phyloP scores from a whole-genome alignment of 2,113 vertebrate species.

The Xiphias gladius region DNA sequence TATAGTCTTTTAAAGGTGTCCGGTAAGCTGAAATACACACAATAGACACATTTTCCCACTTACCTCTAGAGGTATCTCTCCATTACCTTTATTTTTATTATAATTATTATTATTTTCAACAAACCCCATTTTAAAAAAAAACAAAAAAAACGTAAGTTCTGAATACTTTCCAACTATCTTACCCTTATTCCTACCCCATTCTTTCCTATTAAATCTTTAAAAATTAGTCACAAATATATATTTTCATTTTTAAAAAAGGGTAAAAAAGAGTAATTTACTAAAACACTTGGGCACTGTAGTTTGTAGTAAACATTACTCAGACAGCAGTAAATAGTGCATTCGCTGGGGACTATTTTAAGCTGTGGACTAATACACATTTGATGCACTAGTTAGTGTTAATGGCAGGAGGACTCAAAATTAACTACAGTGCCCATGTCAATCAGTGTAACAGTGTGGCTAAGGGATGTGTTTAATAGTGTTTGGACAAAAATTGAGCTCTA shows the following conservation, averaged over 20 bases:
- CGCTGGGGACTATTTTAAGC: too few relatives aligned
- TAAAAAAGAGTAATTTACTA: too few relatives aligned
- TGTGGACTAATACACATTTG: background rate
- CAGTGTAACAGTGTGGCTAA: background rate
- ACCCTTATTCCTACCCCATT: background rate
- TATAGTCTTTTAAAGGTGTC: background rate
- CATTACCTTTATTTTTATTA: too few relatives aligned
- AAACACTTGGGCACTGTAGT: too few relatives aligned
- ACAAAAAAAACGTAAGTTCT: background rate
- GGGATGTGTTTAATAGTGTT: background rate
- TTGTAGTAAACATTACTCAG: too few relatives aligned
- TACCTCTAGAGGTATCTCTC: background rate
- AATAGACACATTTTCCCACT: too few relatives aligned
- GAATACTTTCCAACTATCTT: background rate
- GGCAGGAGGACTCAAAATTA: background rate
- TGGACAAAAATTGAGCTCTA: background rate
- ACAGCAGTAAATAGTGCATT: too few relatives aligned
- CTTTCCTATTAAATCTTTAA: background rate
- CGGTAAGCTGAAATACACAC: background rate
- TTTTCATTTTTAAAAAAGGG: too few relatives aligned
- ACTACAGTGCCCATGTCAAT: background rate
- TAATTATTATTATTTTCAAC: background rate
- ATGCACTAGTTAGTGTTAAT: background rate
- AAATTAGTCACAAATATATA: too few relatives aligned
- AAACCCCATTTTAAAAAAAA: background rate